Evolutionary conservation across 2,888 invertebrate genomes (phyloP), one percentile per base, ranked within the genome.

Genomic region (Altica lythri): DNA sequence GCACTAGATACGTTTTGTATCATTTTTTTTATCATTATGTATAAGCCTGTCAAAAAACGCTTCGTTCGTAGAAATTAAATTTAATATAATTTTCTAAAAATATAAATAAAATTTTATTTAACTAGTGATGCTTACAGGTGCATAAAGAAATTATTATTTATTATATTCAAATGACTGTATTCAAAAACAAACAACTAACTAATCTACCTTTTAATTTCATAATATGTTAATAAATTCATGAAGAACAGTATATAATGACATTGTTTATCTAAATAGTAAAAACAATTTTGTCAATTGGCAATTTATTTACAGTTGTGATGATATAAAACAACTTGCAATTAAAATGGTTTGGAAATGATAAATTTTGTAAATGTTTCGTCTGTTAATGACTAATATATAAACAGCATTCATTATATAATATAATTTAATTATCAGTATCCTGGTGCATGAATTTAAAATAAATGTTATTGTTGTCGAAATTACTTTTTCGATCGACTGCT

Each of bases 251-350:
- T 10, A 30, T 30, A 30, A 30, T n/a, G 8, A n/a, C 6, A 12
- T 12, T 30, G 34, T 34, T 34, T 34, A 34, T 14, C 9, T 34
- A 34, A 9, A 34, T 12, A 30, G 12, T 2, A n/a, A 27, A 27
- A 27, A 27, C 27, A 27, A 27, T 27, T n/a, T 27, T 27, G 27
- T n/a, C 27, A 27, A 27, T 27, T 27, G 27, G 30, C 12, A 30
- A 30, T 30, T 30, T 30, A 12, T 30, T 30, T 30, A 30, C 34
- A 14, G 16, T 34, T 34, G 34, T 16, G 34, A 34, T 34, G 34
- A 34, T 34, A 34, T 34, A 34, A 34, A 34, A 16, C 34, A 34
- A 16, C 14, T 16, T 34, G 13, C 34, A 16, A 34, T 30, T 30
- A 12, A 34, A 14, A 34, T 34, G 34, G 14, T 10, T 8, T 14